Evolutionary conservation across 1,140 invertebrate species (phyloP), one percentile per base, ranked within the genome.

Genomic region (Adelges cooleyi): DNA sequence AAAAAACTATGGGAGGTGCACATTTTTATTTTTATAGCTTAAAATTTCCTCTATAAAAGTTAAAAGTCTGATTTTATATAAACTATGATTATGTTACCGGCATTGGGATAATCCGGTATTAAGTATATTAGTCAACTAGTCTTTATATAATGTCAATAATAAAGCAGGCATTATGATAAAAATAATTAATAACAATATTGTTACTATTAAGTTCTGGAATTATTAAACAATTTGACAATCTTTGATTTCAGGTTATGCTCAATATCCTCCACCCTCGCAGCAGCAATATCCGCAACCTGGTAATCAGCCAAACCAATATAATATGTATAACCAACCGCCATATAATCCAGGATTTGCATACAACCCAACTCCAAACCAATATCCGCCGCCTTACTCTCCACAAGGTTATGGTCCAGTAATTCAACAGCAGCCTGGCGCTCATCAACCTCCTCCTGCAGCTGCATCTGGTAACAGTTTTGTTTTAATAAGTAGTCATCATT

Each of bases 221-320:
- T n/a, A n/a, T n/a, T n/a, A n/a, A n/a, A n/a, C n/a, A n/a, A n/a
- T n/a, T n/a, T n/a, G n/a, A n/a, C n/a, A n/a, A n/a, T n/a, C n/a
- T n/a, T n/a, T n/a, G n/a, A n/a, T 20, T 48, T 18, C 38, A 62
- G 56, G 56, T 20, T 62, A 44, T 62, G 20, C 56, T 48, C 56
- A 62, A 22, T 62, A 62, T 59, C 54, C 56, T 15, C n/a, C n/a
- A n/a, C 42, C 23, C 20, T 15, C 38, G 3, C 40, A 44, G 3
- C 40, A 44, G n/a, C 40, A 44, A 44, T 44, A 44, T 44, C 40
- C 40, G 5, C 40, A 8, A 29, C 15, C n/a, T 29, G n/a, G 8
- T 42, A 59, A 59, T 59, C 54, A 59, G 27, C 54, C 40, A 25
- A 38, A 59, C 5, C 54, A 59, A 27, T 59, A 59, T 27, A 54